phyloP scores from a whole-genome alignment of 2,888 invertebrate genomes.

The Tholera decimalis region DNA sequence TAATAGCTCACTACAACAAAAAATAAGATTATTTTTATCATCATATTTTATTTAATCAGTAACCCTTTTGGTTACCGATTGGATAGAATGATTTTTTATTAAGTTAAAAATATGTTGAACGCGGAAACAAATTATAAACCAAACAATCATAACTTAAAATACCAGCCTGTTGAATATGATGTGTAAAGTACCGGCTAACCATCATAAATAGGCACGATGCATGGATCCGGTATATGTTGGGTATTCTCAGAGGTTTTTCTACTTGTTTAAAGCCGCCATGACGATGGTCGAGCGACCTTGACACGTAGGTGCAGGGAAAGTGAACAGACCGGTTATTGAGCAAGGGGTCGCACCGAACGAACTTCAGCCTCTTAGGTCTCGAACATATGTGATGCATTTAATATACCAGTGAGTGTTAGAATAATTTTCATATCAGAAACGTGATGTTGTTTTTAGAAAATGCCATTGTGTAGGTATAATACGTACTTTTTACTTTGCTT shows the following conservation, averaged over 20 bases:
- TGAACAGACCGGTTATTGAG: constrained; percentile 87
- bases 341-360: constrained; percentile 75
- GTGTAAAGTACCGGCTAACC: constrained; percentile 45
- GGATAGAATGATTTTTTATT: constrained; percentile 2
- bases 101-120: not conserved
- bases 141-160: constrained; percentile 31
- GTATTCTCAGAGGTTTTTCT: constrained; percentile 65
- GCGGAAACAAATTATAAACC: constrained; percentile 17
- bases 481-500: too few species aligned
- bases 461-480: too few species aligned
- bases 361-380: constrained; percentile 63
- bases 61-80: not conserved
- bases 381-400: constrained; percentile 37
- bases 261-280: constrained; percentile 64
- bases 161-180: constrained; percentile 35
- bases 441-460: constrained; percentile 1
- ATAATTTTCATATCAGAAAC: not conserved
- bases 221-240: constrained; percentile 52
- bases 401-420: constrained; percentile 1
- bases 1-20: too few species aligned
- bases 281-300: constrained; percentile 85
- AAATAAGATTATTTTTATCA: not conserved
- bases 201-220: constrained; percentile 54
- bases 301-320: constrained; percentile 86
- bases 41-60: too few species aligned